Conservation (phyloP, 2,113 vertebrate species). For the Hiodon alosoides region DNA sequence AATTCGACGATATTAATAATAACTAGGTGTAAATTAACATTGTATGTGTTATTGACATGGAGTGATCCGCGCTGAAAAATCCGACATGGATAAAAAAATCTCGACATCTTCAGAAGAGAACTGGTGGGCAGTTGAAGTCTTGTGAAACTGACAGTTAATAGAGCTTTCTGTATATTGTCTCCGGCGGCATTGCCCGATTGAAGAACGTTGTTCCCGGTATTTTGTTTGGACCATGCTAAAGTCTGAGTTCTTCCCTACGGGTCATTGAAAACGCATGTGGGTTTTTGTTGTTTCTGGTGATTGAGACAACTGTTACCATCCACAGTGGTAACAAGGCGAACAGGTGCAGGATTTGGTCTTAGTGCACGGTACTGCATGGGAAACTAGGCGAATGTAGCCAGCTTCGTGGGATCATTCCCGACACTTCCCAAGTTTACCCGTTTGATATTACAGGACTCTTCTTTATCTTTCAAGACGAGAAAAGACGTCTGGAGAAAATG, state of each 20-base stretch:
- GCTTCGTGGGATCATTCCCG: constrained; percentile 36
- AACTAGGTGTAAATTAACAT: neutral
- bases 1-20: neutral
- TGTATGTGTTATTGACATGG: constrained; percentile 5
- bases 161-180: no score
- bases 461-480: neutral
- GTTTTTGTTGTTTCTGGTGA: constrained; percentile 42
- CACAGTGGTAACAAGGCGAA: constrained; percentile 27
- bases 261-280: constrained; percentile 24
- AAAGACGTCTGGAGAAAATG: constrained; percentile 26
- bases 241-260: constrained; percentile 8
- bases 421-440: constrained; percentile 7
- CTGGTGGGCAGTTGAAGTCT: constrained; percentile 30
- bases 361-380: constrained; percentile 17
- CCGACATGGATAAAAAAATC: constrained; percentile 15
- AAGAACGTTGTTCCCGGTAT: neutral
- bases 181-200: neutral
- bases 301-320: constrained; percentile 34
- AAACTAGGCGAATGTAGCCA: constrained; percentile 24
- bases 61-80: constrained; percentile 20
- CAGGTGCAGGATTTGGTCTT: constrained; percentile 40
- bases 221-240: neutral
- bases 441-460: constrained; percentile 8
- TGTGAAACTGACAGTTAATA: neutral
- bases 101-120: constrained; percentile 21